Percentiles rank a stretch among this genome's conserved stretches.
These are phyloP conservation scores for Aphaenogaster floridana DNA, from an alignment of 1,140 invertebrate species.

Conservation along the genomic window DNA sequence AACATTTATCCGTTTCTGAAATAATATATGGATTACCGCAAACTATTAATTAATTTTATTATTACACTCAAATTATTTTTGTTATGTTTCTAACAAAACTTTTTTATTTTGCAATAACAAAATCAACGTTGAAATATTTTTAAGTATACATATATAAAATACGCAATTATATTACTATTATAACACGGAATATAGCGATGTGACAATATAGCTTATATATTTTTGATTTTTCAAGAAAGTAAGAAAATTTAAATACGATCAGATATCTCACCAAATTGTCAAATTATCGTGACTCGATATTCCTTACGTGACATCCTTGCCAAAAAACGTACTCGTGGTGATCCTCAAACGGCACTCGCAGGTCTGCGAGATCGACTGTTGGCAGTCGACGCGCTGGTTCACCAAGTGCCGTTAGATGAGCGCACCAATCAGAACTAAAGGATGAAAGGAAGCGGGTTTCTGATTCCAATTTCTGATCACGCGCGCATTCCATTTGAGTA, in stretches of 20 bases:
- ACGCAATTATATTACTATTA: not conserved
- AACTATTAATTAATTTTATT: not conserved
- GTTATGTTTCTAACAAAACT: conserved; percentile 1
- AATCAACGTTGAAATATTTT: not conserved
- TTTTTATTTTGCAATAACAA: not conserved
- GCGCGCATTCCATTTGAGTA: conserved; percentile 45
- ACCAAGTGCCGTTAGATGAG: conserved; percentile 79
- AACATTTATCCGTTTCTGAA: not conserved
- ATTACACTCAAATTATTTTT: not conserved
- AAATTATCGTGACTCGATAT: conserved; percentile 21
- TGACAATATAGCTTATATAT: not conserved
- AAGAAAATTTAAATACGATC: not conserved
- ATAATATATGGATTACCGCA: not conserved
- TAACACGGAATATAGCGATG: not conserved
- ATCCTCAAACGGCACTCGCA: conserved; percentile 59
- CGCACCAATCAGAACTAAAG: conserved; percentile 75
- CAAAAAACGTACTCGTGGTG: conserved; percentile 40
- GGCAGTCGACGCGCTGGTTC: conserved; percentile 63
- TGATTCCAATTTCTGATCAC: conserved; percentile 72
- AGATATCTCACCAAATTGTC: conserved; percentile 65
- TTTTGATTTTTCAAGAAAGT: not conserved
- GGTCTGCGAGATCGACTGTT: conserved; percentile 56
- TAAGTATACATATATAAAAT: not conserved
- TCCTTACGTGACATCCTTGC: conserved; percentile 43
- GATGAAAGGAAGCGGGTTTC: conserved; percentile 66